Evolutionary conservation across 2,888 invertebrate species (phyloP), one percentile per base, ranked within the genome.

Genomic region (Dicyrtoma fusca): DNA sequence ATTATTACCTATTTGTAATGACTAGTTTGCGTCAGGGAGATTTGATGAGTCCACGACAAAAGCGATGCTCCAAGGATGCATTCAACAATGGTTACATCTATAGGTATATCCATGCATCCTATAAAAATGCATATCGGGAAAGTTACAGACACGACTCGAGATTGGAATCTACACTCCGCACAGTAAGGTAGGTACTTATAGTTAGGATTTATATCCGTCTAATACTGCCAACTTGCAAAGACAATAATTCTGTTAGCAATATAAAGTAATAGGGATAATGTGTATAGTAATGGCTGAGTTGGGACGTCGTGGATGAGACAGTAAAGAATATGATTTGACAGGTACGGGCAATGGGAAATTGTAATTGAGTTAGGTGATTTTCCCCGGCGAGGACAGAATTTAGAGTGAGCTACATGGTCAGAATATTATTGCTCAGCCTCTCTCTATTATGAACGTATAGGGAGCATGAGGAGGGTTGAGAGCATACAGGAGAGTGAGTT

Each of bases 321-420:
- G 47, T 47, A 23, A 19, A 55, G 45, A 57, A 68, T 68, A 57
- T 45, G 44, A 68, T 66, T 53, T 68, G 68, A 68, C 68, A 68
- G 68, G 68, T 68, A 68, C 68, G 57, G 68, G 47, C 23, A 68
- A 68, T 57, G 57, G 57, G 47, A 17, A 68, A 57, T 45, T 42
- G 57, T 68, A 68, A 68, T 68, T 68, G 68, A 68, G 68, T 68
- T 68, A 68, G 68, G 47, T 68, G 68, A 57, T 68, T 68, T 57
- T 45, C 26, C 19, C 68, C 68, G 57, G 21, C 45, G 57, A 68
- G 68, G 68, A 68, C 68, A 68, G 44, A 68, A 68, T 68, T 68
- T 57, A 25, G 57, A 68, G 57, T 45, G 57, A 59, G 68, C 45
- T 53, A 57, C 25, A 53, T 44, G 21, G 53, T 53, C 34, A 66